Evolutionary conservation across 2,113 vertebrate species (phyloP).

Genomic region (Oryzias celebensis): DNA sequence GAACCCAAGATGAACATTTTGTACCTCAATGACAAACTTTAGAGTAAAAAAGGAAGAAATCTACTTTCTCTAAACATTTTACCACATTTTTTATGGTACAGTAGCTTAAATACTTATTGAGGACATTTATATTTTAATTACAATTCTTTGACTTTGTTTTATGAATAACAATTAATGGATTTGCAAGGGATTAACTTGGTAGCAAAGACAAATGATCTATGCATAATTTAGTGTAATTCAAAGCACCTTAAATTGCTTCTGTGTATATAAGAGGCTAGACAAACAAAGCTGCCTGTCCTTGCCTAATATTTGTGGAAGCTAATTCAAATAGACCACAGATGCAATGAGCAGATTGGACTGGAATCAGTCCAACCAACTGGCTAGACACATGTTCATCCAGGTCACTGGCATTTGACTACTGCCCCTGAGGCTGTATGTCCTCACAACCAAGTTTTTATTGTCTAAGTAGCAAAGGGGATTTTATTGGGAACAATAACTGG

Average conservation of each 20-base stretch:
- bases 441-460: slow-evolving; percentile 21
- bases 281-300: too few relatives aligned
- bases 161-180: slow-evolving; percentile 11
- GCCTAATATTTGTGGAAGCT: slow-evolving; percentile 28
- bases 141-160: background rate
- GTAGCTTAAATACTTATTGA: background rate
- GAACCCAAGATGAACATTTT: background rate
- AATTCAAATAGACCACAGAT: slow-evolving; percentile 23
- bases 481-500: slow-evolving; percentile 16
- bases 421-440: slow-evolving; percentile 28
- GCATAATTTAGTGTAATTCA: background rate
- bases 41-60: too few relatives aligned
- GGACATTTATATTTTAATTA: background rate
- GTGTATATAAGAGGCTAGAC: too few relatives aligned
- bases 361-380: slow-evolving; percentile 40
- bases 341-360: slow-evolving; percentile 32
- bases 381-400: slow-evolving; percentile 25
- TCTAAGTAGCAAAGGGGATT: slow-evolving; percentile 29
- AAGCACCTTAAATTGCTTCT: too few relatives aligned
- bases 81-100: background rate
- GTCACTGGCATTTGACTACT: slow-evolving; percentile 22
- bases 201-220: slow-evolving; percentile 27
- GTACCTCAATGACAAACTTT: background rate
- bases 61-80: slow-evolving; percentile 3
- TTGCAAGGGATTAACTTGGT: background rate